Evolutionary conservation across 2,797 vertebrate genomes (phyloP).

Genomic region (Neoniphon sammara): DNA sequence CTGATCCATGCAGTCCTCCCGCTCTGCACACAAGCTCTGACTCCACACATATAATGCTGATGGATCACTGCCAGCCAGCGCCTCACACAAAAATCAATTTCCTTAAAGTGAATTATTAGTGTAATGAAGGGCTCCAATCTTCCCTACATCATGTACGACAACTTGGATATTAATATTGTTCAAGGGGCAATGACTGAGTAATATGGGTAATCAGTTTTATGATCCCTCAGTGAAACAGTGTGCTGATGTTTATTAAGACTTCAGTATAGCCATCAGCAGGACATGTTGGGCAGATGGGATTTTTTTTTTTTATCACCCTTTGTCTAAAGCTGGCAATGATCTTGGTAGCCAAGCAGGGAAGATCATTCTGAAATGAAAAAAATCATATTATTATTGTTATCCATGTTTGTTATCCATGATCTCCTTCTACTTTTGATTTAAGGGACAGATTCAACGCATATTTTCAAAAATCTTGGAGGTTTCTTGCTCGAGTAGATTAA

Average conservation of each 20-base stretch:
- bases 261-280: constrained; percentile 9
- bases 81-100: constrained; percentile 58
- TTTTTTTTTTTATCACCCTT: background rate
- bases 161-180: constrained; percentile 46
- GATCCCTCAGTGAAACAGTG: constrained; percentile 27
- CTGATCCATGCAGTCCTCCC: constrained; percentile 24
- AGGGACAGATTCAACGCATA: background rate
- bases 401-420: background rate
- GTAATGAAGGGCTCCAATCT: constrained; percentile 45
- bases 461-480: too few relatives aligned
- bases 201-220: constrained; percentile 53
- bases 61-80: constrained; percentile 31
- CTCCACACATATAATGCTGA: constrained; percentile 11
- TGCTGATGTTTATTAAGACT: constrained; percentile 29
- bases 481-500: background rate
- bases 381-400: background rate
- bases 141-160: constrained; percentile 15
- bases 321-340: background rate
- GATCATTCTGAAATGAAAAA: background rate
- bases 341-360: background rate
- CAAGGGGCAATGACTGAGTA: constrained; percentile 31
- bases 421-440: background rate
- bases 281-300: constrained; percentile 1
- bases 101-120: constrained; percentile 60
- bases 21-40: constrained; percentile 39